Evolutionary conservation across 2,113 vertebrate species (phyloP).

Genomic region (Myotis lucifugus): DNA sequence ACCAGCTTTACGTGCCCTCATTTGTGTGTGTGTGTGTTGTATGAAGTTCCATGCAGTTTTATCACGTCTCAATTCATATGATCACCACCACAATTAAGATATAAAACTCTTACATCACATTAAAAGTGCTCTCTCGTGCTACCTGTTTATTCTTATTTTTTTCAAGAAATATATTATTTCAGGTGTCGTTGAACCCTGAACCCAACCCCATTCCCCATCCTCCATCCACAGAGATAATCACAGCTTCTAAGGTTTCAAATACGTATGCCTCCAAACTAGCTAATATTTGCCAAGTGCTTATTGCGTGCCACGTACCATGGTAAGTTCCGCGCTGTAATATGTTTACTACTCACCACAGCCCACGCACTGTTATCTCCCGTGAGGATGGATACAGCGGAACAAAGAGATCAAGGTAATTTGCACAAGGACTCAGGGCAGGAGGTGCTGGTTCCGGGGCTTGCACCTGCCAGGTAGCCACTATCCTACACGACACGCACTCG

Average conservation of each 20-base stretch:
- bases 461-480: neutral
- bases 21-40: neutral
- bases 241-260: neutral
- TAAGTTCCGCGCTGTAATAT: too few relatives aligned
- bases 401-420: neutral
- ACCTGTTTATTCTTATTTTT: neutral
- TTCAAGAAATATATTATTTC: neutral
- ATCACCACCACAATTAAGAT: neutral
- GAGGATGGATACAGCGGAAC: neutral
- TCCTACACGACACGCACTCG: neutral
- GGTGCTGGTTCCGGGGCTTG: neutral
- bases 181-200: neutral
- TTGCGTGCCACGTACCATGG: neutral
- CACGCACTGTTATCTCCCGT: accelerated
- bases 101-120: neutral
- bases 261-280: neutral
- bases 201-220: too few relatives aligned
- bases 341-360: neutral
- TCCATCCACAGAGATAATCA: neutral
- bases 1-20: neutral
- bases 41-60: neutral
- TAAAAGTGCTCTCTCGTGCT: neutral
- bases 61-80: neutral
- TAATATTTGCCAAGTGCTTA: neutral
- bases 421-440: accelerated